Evolutionary conservation across 1,140 invertebrate genomes (phyloP).

Genomic region (Caenorhabditis elegans): DNA sequence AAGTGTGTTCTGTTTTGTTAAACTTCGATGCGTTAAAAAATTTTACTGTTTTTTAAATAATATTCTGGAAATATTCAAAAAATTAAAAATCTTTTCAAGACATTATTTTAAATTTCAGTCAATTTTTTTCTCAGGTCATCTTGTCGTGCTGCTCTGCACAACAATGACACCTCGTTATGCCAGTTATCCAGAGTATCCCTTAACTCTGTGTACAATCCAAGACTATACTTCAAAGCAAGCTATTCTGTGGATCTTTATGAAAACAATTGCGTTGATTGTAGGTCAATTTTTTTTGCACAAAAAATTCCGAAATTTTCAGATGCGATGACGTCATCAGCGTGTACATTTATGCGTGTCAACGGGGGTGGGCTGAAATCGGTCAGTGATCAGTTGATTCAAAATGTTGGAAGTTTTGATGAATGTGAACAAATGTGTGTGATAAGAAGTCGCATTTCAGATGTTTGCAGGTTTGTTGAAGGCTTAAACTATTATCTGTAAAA

Average conservation of each 20-base stretch:
- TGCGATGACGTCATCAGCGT: not conserved
- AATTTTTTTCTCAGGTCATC: not conserved
- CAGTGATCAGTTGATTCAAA: not conserved
- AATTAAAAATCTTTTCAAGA: no score
- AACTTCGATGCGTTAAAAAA: no score
- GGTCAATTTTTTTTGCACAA: not conserved
- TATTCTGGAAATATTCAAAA: no score
- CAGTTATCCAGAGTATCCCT: not conserved
- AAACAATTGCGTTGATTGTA: not conserved
- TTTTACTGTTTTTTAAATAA: no score
- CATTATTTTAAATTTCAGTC: no score
- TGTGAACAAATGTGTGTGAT: slow-evolving; percentile 20
- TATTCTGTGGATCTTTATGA: not conserved
- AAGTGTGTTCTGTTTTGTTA: no score
- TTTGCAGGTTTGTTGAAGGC: not conserved
- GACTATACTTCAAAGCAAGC: not conserved
- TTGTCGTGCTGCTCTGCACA: not conserved
- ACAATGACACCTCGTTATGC: not conserved
- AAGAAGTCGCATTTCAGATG: not conserved
- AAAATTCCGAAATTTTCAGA: not conserved
- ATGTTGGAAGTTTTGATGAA: not conserved
- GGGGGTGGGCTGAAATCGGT: not conserved
- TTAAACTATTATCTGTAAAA: no score
- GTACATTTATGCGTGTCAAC: not conserved
- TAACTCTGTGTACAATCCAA: slow-evolving; percentile 10